Conservation (phyloP, 2,113 vertebrate genomes). For the Spea multiplicata region DNA sequence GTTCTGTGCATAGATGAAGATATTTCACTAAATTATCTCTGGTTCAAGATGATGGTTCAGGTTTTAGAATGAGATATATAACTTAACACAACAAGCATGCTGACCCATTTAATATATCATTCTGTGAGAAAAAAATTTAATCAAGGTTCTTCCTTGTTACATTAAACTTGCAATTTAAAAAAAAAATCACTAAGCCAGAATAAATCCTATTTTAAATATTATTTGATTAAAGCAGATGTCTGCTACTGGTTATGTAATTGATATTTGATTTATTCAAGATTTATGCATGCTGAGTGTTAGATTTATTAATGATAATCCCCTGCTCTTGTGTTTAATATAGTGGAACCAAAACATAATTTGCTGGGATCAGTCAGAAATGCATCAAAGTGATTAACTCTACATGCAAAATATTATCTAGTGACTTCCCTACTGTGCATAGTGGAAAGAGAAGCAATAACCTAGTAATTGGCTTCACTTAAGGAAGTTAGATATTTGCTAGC, state of each 20-base stretch:
- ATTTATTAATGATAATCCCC: slow-evolving; percentile 86
- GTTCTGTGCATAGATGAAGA: slow-evolving; percentile 34
- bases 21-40: slow-evolving; percentile 21
- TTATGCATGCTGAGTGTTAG: slow-evolving; percentile 81
- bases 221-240: slow-evolving; percentile 82
- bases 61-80: slow-evolving; percentile 29
- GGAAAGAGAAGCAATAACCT: slow-evolving; percentile 77
- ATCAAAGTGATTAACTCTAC: slow-evolving; percentile 89
- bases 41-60: not conserved
- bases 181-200: slow-evolving; percentile 70
- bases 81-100: slow-evolving; percentile 45
- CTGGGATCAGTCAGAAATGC: slow-evolving; percentile 83
- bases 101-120: slow-evolving; percentile 43
- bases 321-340: slow-evolving; percentile 84
- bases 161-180: slow-evolving; percentile 52
- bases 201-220: slow-evolving; percentile 80
- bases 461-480: slow-evolving; percentile 81
- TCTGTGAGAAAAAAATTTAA: slow-evolving; percentile 49
- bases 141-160: slow-evolving; percentile 56
- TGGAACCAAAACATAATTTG: slow-evolving; percentile 84
- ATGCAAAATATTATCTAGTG: slow-evolving; percentile 82
- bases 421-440: slow-evolving; percentile 80
- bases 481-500: slow-evolving; percentile 73
- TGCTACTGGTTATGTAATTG: slow-evolving; percentile 81
- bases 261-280: slow-evolving; percentile 88